These are phyloP conservation scores for Melanostoma mellinum DNA, from an alignment of 2,888 invertebrate species.

Conservation along the genomic window DNA sequence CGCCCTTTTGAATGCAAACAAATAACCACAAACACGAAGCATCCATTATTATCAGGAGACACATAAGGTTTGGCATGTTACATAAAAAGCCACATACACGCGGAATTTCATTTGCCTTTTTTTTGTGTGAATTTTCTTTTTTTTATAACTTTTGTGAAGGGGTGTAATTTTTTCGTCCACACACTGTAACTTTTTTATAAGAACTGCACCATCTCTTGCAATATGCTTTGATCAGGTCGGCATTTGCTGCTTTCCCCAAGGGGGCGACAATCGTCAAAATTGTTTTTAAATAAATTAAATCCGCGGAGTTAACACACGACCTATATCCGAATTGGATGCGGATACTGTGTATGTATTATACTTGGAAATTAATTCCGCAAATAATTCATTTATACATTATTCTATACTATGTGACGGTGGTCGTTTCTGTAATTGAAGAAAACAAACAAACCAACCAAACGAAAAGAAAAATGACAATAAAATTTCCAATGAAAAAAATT, in stretches of 20 bases:
- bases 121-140: background rate
- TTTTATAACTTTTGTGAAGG: background rate
- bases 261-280: slow-evolving; percentile 53
- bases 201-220: slow-evolving; percentile 26
- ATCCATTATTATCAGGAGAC: slow-evolving; percentile 58
- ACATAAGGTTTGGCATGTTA: slow-evolving; percentile 17
- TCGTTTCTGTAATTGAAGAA: background rate
- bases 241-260: slow-evolving; percentile 37
- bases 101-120: slow-evolving; percentile 1
- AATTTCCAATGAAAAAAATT: slow-evolving; percentile 22
- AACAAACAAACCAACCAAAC: background rate
- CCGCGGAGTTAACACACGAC: slow-evolving; percentile 50
- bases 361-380: slow-evolving; percentile 38
- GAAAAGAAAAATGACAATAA: background rate
- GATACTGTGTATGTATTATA: slow-evolving; percentile 6
- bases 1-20: slow-evolving; percentile 57
- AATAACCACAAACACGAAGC: slow-evolving; percentile 66
- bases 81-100: background rate
- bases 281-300: slow-evolving; percentile 63
- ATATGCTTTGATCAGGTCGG: slow-evolving; percentile 28
- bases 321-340: slow-evolving; percentile 31
- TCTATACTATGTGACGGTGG: background rate
- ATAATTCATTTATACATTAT: background rate
- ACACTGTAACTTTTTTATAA: slow-evolving; percentile 21
- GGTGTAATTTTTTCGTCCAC: slow-evolving; percentile 22